A percentile compares a stretch with the other conserved stretches of the same genome.
These are phyloP conservation scores for Tychaedon coryphoeus DNA, from an alignment of 2,113 vertebrate species.

Conservation along the genomic window DNA sequence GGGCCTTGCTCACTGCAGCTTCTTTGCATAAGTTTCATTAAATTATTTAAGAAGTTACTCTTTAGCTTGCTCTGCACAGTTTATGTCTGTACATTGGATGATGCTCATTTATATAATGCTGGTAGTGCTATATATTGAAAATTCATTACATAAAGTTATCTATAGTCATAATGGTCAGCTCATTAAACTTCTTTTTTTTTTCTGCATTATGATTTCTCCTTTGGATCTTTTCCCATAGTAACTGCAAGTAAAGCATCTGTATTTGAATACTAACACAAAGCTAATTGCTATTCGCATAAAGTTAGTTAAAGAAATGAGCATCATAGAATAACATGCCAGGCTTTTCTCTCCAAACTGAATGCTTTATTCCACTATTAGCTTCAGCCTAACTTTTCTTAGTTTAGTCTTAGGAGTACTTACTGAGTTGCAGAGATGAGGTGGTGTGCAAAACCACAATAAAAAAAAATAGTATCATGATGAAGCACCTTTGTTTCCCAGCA, in stretches of 20 bases:
- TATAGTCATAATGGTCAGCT: not conserved
- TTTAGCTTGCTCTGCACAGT: not conserved
- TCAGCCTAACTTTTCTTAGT: not conserved
- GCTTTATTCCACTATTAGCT: not conserved
- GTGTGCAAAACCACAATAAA: not conserved
- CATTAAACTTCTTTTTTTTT: not conserved
- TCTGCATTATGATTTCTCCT: not conserved
- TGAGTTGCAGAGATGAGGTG: not conserved
- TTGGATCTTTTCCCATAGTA: not conserved
- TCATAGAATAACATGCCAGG: not conserved
- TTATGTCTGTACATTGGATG: not conserved
- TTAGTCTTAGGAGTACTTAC: not conserved
- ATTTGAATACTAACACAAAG: not conserved
- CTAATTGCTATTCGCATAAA: not conserved
- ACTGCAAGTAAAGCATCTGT: not conserved
- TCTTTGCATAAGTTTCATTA: not conserved
- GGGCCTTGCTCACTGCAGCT: not conserved
- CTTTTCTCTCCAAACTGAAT: not conserved
- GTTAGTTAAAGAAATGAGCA: not conserved
- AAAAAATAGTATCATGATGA: not conserved
- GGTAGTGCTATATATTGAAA: not conserved
- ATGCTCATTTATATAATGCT: not conserved
- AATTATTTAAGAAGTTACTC: constrained; percentile 5
- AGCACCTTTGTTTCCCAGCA: not conserved
- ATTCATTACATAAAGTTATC: not conserved